Conservation (phyloP, 2,888 invertebrate species). For the Dasysyrphus tricinctus region DNA sequence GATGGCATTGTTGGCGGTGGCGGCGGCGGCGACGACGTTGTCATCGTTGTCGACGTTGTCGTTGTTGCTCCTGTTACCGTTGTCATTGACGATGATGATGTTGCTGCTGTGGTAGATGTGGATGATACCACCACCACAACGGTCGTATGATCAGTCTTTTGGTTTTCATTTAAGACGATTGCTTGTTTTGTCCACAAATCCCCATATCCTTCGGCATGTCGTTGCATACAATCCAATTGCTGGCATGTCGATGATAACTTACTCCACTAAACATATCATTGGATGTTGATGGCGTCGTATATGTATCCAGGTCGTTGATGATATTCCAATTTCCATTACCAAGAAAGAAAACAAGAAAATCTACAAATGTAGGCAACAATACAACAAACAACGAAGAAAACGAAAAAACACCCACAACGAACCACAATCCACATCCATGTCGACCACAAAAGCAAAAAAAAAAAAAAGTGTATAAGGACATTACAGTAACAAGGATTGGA, state of each 20-base stretch:
- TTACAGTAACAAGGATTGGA: slow-evolving; percentile 63
- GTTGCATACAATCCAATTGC: slow-evolving; percentile 83
- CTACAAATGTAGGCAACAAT: slow-evolving; percentile 68
- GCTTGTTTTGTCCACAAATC: slow-evolving; percentile 84
- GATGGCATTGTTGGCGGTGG: slow-evolving; percentile 59
- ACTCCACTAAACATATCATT: slow-evolving; percentile 79
- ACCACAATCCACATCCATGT: slow-evolving; percentile 23
- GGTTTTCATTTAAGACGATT: slow-evolving; percentile 82
- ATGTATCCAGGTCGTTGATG: slow-evolving; percentile 59
- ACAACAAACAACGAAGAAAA: slow-evolving; percentile 6
- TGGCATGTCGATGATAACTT: slow-evolving; percentile 83
- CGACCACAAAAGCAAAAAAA: slow-evolving; percentile 8
- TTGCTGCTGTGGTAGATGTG: slow-evolving; percentile 52
- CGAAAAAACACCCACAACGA: slow-evolving; percentile 27
- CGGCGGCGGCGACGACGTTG: slow-evolving; percentile 52
- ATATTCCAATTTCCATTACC: slow-evolving; percentile 73
- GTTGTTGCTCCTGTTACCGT: slow-evolving; percentile 26
- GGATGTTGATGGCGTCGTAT: slow-evolving; percentile 47
- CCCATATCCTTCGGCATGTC: slow-evolving; percentile 83
- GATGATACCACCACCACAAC: slow-evolving; percentile 65
- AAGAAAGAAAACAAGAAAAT: slow-evolving; percentile 66
- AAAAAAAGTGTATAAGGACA: slow-evolving; percentile 19
- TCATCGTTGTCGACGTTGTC: slow-evolving; percentile 17
- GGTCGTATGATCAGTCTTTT: slow-evolving; percentile 76
- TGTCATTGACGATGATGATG: slow-evolving; percentile 41